phyloP scores from a whole-genome alignment of 2,888 invertebrate species.

The Pandemis cinnamomeana region DNA sequence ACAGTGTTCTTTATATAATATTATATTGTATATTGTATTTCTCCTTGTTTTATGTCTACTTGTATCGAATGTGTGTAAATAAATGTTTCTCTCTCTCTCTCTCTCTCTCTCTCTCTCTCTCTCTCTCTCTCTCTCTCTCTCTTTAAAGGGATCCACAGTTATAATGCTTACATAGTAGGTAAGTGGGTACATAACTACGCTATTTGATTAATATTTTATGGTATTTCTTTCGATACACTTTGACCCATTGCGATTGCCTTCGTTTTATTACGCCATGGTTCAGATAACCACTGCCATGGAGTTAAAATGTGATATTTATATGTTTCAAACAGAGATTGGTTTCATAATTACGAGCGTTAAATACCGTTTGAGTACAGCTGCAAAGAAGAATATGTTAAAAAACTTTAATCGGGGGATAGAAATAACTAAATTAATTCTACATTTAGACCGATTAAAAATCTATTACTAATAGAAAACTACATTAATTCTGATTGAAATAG shows the following conservation, averaged over 20 bases:
- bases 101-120: too few species aligned
- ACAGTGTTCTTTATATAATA: too few species aligned
- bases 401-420: not conserved
- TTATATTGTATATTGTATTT: too few species aligned
- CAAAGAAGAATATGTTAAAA: not conserved
- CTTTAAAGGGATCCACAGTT: not conserved
- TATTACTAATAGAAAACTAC: too few species aligned
- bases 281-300: not conserved
- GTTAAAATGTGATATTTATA: not conserved
- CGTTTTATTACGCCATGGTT: not conserved
- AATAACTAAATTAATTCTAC: too few species aligned
- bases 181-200: not conserved
- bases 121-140: too few species aligned
- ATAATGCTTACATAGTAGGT: not conserved
- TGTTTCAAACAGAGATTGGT: not conserved
- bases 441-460: too few species aligned
- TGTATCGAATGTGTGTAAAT: too few species aligned
- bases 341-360: not conserved
- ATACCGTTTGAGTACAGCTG: not conserved
- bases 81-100: too few species aligned
- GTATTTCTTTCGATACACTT: constrained; percentile 9
- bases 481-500: too few species aligned
- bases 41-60: too few species aligned
- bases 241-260: constrained; percentile 8
- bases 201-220: not conserved